Base-by-base conservation (phyloP, 64 coral and sea anemone species). In the Dendronephthya gigantea region DNA sequence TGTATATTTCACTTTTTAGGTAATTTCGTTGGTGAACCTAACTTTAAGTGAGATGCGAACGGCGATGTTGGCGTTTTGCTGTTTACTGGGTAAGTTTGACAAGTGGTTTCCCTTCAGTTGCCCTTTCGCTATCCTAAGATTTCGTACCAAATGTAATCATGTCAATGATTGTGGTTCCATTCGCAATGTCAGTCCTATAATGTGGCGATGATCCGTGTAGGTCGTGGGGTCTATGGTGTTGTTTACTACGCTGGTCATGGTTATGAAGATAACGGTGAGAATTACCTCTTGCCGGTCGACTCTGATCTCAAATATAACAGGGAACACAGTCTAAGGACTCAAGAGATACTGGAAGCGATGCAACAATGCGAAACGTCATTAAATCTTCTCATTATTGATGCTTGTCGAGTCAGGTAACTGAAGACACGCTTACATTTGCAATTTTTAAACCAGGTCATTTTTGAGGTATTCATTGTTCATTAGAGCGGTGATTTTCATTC, bases 221-320 rank as follows among this genome's bases (percentile, higher is more conserved):
- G 92, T 3, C 84, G 86, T 36, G 92, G 95, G 56, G 92, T 93
- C 14, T 98, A 98, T 68, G 95, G 91, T 16, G 95, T 98, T 3
- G 59, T 98, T 2, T 98, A 98, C 50, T 98, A 98, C 82, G 95
- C 91, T 75, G 95, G 95, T 15, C 95, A 98, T 83, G 95, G 95
- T 0, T 98, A 93, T 66, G 95, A 98, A 55, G 95, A 98, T 76
- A 82, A 89, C 11, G 95, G 95, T 0, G 90, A 98, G 68, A 98
- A 92, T 55, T 98, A 89, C 34, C 90, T 98, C 7, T 84, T 93
- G 10, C 92, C 95, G 39, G 85, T 93, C 9, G 95, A 93, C 41
- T 87, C 92, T 32, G 49, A 93, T 51, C 82, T 93, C 2, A 87
- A 72, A 15, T 98, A 93, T 33, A 89, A 93, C 0, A 86, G 95